Percentiles rank a stretch among this genome's conserved stretches.
These are phyloP conservation scores for Agapornis canus DNA, from an alignment of 2,797 vertebrate genomes.

Conservation along the genomic window DNA sequence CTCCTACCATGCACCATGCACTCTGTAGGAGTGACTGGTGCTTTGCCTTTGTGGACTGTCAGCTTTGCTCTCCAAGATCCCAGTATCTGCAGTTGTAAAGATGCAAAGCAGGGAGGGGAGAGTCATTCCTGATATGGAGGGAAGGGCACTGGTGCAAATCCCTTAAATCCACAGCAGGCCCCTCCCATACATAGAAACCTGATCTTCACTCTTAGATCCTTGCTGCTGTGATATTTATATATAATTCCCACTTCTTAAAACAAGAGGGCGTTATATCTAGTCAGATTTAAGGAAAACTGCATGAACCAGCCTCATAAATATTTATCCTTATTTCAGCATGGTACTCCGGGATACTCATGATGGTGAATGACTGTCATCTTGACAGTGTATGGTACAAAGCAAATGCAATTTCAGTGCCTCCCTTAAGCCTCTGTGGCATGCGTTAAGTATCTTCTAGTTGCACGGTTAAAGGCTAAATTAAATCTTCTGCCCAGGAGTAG, in stretches of 20 bases:
- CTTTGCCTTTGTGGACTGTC: neutral
- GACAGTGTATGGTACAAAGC: neutral
- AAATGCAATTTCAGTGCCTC: neutral
- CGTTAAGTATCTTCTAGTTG: slow-evolving; percentile 8
- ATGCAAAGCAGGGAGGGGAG: neutral
- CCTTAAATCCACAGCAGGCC: neutral
- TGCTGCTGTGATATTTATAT: neutral
- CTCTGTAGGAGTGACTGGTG: neutral
- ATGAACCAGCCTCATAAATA: neutral
- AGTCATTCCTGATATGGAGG: neutral
- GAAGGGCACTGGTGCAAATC: neutral
- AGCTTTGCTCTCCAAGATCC: neutral
- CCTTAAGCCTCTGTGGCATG: neutral
- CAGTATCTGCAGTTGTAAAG: neutral
- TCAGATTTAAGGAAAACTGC: neutral
- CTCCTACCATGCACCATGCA: too few relatives aligned
- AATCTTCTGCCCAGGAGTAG: neutral
- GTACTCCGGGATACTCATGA: neutral
- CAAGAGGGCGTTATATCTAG: neutral
- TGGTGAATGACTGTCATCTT: neutral
- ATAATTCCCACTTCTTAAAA: neutral
- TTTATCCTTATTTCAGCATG: neutral
- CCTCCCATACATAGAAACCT: neutral
- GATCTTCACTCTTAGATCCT: neutral
- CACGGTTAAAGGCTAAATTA: neutral